Conservation (phyloP, 2,888 invertebrate species). For the Lepidochitona cinerea region DNA sequence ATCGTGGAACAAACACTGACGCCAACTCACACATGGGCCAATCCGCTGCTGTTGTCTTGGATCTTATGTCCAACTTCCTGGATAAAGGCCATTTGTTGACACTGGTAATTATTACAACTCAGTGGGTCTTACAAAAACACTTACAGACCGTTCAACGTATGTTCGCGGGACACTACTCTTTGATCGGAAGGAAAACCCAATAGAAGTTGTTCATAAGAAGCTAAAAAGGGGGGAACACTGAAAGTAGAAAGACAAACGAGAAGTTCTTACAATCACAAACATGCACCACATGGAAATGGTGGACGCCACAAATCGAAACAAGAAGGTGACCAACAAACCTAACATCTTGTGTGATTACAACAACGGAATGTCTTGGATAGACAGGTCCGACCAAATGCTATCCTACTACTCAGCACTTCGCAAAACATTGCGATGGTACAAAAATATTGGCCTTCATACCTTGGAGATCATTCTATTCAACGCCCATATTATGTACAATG, state of each 20-base stretch:
- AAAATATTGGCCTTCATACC: slow-evolving; percentile 17
- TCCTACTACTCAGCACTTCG: slow-evolving; percentile 24
- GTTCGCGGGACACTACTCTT: slow-evolving; percentile 16
- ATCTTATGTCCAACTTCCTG: slow-evolving; percentile 5
- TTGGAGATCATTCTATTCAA: slow-evolving; percentile 20
- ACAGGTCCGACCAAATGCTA: slow-evolving; percentile 29
- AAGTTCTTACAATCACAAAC: slow-evolving; percentile 20
- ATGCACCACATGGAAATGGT: slow-evolving; percentile 24
- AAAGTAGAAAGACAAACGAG: slow-evolving; percentile 25
- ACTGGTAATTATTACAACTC: slow-evolving; percentile 24
- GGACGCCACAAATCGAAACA: slow-evolving; percentile 13
- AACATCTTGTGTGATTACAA: slow-evolving; percentile 24
- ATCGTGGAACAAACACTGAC: not conserved
- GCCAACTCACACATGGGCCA: slow-evolving; percentile 9
- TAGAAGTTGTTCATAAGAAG: slow-evolving; percentile 21
- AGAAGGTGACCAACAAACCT: slow-evolving; percentile 11
- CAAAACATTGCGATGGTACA: slow-evolving; percentile 22
- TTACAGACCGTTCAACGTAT: slow-evolving; percentile 9
- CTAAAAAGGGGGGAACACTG: slow-evolving; percentile 21
- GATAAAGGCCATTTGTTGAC: slow-evolving; percentile 15
- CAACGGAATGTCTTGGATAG: slow-evolving; percentile 22
- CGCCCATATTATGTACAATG: slow-evolving; percentile 22
- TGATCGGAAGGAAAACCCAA: slow-evolving; percentile 18
- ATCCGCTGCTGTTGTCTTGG: slow-evolving; percentile 15
- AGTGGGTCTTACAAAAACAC: slow-evolving; percentile 9